phyloP scores from a whole-genome alignment of 2,888 invertebrate species.

The Onthophagus sagittarius region DNA sequence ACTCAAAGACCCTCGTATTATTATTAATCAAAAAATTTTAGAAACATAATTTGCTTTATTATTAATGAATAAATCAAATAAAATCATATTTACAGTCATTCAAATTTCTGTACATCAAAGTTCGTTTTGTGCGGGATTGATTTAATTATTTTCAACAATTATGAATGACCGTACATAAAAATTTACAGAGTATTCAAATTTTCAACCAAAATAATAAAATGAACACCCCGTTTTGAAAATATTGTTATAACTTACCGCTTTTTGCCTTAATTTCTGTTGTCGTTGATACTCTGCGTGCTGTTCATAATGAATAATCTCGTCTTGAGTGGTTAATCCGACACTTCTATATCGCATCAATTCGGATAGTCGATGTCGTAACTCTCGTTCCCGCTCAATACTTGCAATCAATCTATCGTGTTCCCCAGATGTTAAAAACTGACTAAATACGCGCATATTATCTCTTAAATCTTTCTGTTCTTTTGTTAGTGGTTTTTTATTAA shows the following conservation, averaged over 20 bases:
- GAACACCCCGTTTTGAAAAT: background rate
- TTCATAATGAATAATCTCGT: constrained; percentile 86
- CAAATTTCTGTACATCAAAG: constrained; percentile 27
- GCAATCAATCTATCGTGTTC: constrained; percentile 79
- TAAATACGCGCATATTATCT: constrained; percentile 79
- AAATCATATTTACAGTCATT: constrained; percentile 18
- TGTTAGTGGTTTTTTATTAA: constrained; percentile 52
- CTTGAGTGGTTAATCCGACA: constrained; percentile 77
- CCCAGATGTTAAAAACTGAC: constrained; percentile 82
- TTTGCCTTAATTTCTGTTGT: constrained; percentile 63
- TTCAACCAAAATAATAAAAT: too few relatives aligned
- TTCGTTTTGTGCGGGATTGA: constrained; percentile 33
- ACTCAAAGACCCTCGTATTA: too few relatives aligned
- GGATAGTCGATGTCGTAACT: constrained; percentile 75
- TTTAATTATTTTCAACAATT: too few relatives aligned
- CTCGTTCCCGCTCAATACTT: constrained; percentile 78
- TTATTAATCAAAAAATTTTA: too few relatives aligned
- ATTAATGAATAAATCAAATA: background rate
- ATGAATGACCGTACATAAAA: background rate
- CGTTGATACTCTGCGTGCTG: constrained; percentile 66
- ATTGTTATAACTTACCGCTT: constrained; percentile 52
- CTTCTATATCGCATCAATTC: constrained; percentile 82
- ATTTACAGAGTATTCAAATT: too few relatives aligned
- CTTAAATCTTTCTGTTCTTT: constrained; percentile 81
- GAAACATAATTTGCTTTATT: background rate